A percentile compares a stretch with the other conserved stretches of the same genome.
Evolutionary conservation across 2,888 invertebrate species (phyloP).

Genomic region (Cheilosia impressa): DNA sequence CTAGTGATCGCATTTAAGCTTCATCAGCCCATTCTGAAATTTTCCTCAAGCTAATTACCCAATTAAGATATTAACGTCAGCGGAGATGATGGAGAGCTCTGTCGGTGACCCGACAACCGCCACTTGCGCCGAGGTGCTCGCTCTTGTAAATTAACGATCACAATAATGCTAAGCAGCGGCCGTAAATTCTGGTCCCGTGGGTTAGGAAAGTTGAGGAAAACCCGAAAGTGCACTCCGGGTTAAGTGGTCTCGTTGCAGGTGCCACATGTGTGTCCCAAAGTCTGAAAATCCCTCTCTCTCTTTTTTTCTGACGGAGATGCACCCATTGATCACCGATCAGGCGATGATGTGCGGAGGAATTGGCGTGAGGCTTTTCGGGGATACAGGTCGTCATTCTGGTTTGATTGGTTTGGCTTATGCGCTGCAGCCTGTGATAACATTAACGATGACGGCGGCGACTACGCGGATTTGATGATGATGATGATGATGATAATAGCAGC

Average conservation of each 20-base stretch:
- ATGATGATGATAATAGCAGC: constrained; percentile 8
- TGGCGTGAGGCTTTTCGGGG: constrained; percentile 35
- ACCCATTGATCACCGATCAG: constrained; percentile 27
- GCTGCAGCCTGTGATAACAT: constrained; percentile 36
- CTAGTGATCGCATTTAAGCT: constrained; percentile 46
- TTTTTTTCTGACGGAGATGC: constrained; percentile 2
- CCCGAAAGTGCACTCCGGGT: constrained; percentile 25
- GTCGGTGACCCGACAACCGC: constrained; percentile 6
- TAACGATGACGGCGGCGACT: too few species aligned
- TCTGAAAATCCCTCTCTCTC: too few species aligned
- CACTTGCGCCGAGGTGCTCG: constrained; percentile 7
- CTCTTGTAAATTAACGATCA: constrained; percentile 47
- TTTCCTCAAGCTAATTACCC: constrained; percentile 16
- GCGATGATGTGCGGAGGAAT: constrained; percentile 14
- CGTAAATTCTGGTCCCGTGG: constrained; percentile 33
- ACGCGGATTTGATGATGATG: not conserved
- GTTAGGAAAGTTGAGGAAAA: not conserved
- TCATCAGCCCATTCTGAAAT: constrained; percentile 25
- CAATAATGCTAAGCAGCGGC: constrained; percentile 10
- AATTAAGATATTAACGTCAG: constrained; percentile 62
- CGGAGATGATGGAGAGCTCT: constrained; percentile 15
- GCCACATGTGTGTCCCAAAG: constrained; percentile 23
- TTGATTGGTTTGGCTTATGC: constrained; percentile 36
- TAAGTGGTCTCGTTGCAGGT: constrained; percentile 52
- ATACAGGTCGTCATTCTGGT: constrained; percentile 36